phyloP scores from a whole-genome alignment of 2,888 invertebrate genomes.

The Alsophila aescularia region DNA sequence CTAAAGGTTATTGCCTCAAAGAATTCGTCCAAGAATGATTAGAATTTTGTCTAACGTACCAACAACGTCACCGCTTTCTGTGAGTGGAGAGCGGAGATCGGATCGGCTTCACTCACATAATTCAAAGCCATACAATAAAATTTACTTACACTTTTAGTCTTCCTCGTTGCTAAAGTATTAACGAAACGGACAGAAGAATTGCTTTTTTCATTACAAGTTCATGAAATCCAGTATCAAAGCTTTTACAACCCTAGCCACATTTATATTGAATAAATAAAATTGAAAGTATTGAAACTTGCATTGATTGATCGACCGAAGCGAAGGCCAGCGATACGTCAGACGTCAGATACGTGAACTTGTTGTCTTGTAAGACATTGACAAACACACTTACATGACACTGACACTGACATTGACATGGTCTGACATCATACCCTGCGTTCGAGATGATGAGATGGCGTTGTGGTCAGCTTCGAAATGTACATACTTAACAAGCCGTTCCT shows the following conservation, averaged over 20 bases:
- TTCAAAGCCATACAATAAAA: not conserved
- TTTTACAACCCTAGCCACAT: conserved; percentile 4
- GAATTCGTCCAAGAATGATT: conserved; percentile 19
- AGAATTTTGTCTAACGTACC: conserved; percentile 40
- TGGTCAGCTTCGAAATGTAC: too few relatives aligned
- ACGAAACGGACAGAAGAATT: not conserved
- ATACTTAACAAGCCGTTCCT: too few relatives aligned
- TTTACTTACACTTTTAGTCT: conserved; percentile 8
- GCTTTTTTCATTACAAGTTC: conserved; percentile 14
- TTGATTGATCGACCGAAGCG: not conserved
- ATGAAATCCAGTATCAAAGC: not conserved
- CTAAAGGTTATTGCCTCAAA: not conserved
- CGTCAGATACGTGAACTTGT: too few relatives aligned
- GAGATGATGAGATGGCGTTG: too few relatives aligned
- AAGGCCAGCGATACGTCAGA: not conserved
- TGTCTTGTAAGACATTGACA: too few relatives aligned
- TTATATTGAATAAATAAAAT: not conserved
- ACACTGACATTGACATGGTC: too few relatives aligned
- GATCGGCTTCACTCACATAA: not conserved
- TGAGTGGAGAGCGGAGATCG: conserved; percentile 45
- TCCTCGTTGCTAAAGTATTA: not conserved
- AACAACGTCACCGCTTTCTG: conserved; percentile 55
- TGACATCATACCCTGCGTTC: too few relatives aligned
- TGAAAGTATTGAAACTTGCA: not conserved
- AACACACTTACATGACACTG: too few relatives aligned